Percentiles rank a stretch among this genome's conserved stretches.
Conservation (phyloP, 2,113 vertebrate genomes). For the Enhydra lutris region DNA sequence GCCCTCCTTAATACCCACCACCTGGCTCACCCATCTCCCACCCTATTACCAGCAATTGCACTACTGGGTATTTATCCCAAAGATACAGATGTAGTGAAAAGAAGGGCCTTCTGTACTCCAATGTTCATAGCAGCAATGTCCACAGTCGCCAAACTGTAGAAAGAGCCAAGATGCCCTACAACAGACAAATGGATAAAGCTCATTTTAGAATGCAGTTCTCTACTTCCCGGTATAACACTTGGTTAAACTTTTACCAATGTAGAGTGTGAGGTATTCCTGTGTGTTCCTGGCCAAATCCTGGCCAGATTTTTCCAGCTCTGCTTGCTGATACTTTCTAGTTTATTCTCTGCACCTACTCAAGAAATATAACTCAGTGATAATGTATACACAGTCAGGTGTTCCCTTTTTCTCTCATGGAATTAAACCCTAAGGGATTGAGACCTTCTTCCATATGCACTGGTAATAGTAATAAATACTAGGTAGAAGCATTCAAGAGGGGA, state of each 20-base stretch:
- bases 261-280: neutral
- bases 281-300: neutral
- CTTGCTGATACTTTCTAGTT: neutral
- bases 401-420: neutral
- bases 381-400: neutral
- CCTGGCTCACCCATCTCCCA: no score
- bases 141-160: no score
- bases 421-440: neutral
- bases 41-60: no score
- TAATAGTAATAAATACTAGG: neutral
- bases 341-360: neutral
- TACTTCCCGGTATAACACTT: neutral
- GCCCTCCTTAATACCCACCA: no score
- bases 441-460: neutral
- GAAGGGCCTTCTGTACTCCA: no score
- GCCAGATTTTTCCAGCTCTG: neutral
- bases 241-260: neutral
- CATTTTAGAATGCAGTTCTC: neutral
- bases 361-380: neutral
- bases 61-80: no score
- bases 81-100: no score
- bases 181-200: neutral
- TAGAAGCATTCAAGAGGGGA: neutral
- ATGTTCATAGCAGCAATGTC: no score
- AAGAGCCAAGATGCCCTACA: no score